Base-by-base conservation (phyloP, 1,140 invertebrate species). In the Sycobia sp. region DNA sequence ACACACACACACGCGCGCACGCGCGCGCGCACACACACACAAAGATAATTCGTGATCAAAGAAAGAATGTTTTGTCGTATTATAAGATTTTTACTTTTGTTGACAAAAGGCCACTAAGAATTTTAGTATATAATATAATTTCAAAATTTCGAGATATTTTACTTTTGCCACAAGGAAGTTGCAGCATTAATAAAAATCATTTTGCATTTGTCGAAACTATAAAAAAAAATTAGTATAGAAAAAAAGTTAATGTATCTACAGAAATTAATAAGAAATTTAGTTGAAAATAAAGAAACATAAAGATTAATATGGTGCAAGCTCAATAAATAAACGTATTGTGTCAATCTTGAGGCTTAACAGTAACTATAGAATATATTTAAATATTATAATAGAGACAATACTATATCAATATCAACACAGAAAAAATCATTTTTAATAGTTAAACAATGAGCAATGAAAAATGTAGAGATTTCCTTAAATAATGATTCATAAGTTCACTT, bases 351-450 rank as follows among this genome's bases (percentile, higher is more conserved):
- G 32, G 34, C 29, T 62, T 47, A 38, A 38, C 11, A 18, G n/a
- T n/a, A n/a, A n/a, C n/a, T n/a, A 53, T 62, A 58, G 61, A 66
- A 57, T 68, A 56, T 62, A 55, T 54, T 63, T 66, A 50, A 75
- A 75, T 70, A 73, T 69, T 69, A 72, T 70, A 65, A 76, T 80
- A 78, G 76, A 80, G 76, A 80, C 76, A 78, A 78, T 78, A 77
- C 74, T 61, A 50, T 69, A 65, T 67, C 65, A 69, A 44, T 51
- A 67, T 72, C 68, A 61, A 32, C 2, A 67, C 38, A 49, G 62
- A 51, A 65, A 36, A 46, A 47, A 65, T 58, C 67, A 60, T 65
- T 70, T 72, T 51, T 65, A 65, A 53, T 47, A 60, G 51, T 44
- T 29, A 49, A 25, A 50, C 38, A 8, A 55, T 27, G 44, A 51